Conservation (phyloP, 2,888 invertebrate genomes). For the Dascillus cervinus region DNA sequence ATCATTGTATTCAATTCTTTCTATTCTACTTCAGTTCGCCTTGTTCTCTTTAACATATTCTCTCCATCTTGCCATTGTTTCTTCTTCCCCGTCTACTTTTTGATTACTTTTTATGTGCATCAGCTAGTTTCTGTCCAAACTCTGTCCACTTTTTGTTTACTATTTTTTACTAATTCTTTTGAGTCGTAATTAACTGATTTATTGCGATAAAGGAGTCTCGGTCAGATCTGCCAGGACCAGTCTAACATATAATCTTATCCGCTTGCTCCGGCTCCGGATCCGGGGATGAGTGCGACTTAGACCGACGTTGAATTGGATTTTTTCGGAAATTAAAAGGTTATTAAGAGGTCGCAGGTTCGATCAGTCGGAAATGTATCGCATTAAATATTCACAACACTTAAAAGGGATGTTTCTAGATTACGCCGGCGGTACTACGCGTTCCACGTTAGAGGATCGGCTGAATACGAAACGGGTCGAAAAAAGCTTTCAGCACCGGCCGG, state of each 20-base stretch:
- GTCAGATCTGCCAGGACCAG: constrained; percentile 15
- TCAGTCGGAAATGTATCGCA: constrained; percentile 25
- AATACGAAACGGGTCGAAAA: constrained; percentile 9
- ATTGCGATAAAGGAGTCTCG: constrained; percentile 16
- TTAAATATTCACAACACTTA: constrained; percentile 44
- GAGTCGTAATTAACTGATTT: constrained; percentile 32
- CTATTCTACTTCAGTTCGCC: too few relatives aligned
- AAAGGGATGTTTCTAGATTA: constrained; percentile 40
- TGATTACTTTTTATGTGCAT: too few relatives aligned
- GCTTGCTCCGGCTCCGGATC: constrained; percentile 19
- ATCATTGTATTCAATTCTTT: too few relatives aligned
- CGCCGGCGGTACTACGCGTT: constrained; percentile 24
- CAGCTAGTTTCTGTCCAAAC: too few relatives aligned
- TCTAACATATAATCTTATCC: constrained; percentile 23
- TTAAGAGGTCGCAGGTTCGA: too few relatives aligned
- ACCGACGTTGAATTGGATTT: too few relatives aligned
- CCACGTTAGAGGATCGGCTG: constrained; percentile 12
- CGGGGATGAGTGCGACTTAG: constrained; percentile 12
- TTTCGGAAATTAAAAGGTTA: too few relatives aligned
- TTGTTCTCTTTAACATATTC: too few relatives aligned
- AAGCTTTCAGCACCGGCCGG: background rate
- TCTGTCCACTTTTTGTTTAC: too few relatives aligned
- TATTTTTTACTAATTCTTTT: too few relatives aligned
- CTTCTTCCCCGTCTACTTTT: too few relatives aligned
- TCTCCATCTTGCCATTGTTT: too few relatives aligned